Base-by-base conservation (phyloP, 2,113 vertebrate species). In the Dromas ardeola region DNA sequence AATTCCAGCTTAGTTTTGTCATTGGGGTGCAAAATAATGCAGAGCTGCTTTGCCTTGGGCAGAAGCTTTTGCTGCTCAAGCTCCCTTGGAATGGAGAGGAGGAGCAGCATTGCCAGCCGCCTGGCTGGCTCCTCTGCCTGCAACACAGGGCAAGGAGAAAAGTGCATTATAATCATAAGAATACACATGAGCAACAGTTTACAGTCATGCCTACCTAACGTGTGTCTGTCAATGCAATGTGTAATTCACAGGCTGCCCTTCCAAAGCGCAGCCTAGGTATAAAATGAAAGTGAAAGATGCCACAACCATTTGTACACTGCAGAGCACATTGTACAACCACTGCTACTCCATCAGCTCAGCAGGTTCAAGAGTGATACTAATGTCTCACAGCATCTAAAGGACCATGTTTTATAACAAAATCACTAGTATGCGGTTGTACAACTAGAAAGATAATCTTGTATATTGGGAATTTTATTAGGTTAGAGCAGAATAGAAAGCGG, bases 211-310 rank as follows among this genome's bases (percentile, higher is more conserved):
- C 43, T 69, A 49, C 14, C 34, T 58, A 34, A 36, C 38, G 15
- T 19, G 11, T 38, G 20, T 42, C 66, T 88, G 47, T 55, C 65
- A 67, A 10, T 40, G 23, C 11, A 55, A 43, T 8, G 22, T 10
- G 5, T 17, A 73, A 70, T 47, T 82, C 62, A 74, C 7, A n/a
- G 45, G 29, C 29, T 81, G 50, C 16, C 23, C 42, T 23, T 82
- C 76, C 34, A 77, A 59, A 81, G 56, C 2, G 1, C 27, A 78
- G n/a, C 10, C 7, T 29, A 50, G 18, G 22, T 42, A 38, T 4
- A 49, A 95, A 96, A 73, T 30, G 84, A 88, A 95, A 94, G 71
- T 23, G 63, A 91, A 95, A 91, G 52, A 19, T 53, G 34, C 38
- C 66, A 36, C 43, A 65, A 38, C 14, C 18, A 55, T 56, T 80